Conservation (phyloP, 2,113 vertebrate genomes). For the Tragelaphus strepsiceros region DNA sequence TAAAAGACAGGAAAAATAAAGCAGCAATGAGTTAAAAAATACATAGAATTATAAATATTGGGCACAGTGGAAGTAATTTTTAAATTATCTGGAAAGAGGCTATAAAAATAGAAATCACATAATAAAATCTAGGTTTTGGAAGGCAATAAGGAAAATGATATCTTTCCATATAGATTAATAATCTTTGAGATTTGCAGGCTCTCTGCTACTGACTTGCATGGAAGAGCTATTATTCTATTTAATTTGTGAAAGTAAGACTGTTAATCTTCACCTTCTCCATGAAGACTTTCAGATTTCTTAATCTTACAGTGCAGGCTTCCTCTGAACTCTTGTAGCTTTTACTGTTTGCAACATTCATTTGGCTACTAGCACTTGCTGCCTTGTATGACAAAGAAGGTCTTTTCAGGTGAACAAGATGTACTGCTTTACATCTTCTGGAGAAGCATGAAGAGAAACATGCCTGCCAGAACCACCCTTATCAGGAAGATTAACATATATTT, state of each 20-base stretch:
- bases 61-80: neutral
- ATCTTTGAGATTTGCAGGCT: neutral
- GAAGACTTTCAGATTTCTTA: neutral
- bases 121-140: neutral
- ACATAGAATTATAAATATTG: slow-evolving; percentile 3
- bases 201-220: neutral
- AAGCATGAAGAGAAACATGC: neutral
- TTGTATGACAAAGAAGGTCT: no score
- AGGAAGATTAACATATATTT: neutral
- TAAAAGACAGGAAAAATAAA: slow-evolving; percentile 39
- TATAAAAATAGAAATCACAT: slow-evolving; percentile 16
- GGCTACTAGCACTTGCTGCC: neutral
- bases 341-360: neutral
- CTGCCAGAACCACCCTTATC: neutral
- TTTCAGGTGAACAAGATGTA: neutral
- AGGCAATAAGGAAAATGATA: neutral
- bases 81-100: neutral
- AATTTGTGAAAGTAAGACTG: neutral
- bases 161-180: neutral
- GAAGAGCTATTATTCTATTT: neutral
- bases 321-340: neutral
- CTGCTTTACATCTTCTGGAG: neutral
- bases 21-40: neutral
- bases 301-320: neutral
- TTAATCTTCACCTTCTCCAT: neutral